A percentile compares a stretch with the other conserved stretches of the same genome.
Evolutionary conservation across 2,113 vertebrate genomes (phyloP).

Genomic region (Fukomys damarensis): DNA sequence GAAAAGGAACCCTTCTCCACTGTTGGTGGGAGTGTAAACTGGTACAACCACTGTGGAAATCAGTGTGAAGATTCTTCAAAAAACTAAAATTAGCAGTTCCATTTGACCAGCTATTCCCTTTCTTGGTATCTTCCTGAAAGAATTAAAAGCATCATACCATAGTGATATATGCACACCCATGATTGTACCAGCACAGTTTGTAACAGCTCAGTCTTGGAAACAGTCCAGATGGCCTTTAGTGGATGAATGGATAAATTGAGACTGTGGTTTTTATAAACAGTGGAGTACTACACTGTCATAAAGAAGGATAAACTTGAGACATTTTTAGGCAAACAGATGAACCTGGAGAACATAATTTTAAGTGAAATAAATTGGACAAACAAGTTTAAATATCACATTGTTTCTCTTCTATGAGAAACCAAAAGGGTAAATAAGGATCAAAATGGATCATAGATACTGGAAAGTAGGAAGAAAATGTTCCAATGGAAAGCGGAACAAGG

Average conservation of each 20-base stretch:
- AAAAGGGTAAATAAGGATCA: neutral
- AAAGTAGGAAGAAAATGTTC: neutral
- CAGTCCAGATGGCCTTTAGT: neutral
- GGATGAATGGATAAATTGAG: neutral
- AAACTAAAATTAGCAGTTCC: neutral
- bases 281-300: neutral
- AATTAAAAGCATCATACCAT: neutral
- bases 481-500: neutral
- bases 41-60: neutral
- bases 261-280: neutral
- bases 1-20: neutral
- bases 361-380: neutral
- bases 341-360: neutral
- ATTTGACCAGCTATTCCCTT: neutral
- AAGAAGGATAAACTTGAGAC: neutral
- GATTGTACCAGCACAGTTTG: neutral
- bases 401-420: neutral
- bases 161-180: neutral
- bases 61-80: neutral
- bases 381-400: neutral
- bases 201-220: neutral
- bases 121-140: neutral
- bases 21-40: neutral
- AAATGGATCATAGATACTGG: neutral
- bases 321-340: neutral